Percentiles rank a stretch among this genome's conserved stretches.
Evolutionary conservation across 2,113 vertebrate genomes (phyloP).

Genomic region (Spermophilus dauricus): DNA sequence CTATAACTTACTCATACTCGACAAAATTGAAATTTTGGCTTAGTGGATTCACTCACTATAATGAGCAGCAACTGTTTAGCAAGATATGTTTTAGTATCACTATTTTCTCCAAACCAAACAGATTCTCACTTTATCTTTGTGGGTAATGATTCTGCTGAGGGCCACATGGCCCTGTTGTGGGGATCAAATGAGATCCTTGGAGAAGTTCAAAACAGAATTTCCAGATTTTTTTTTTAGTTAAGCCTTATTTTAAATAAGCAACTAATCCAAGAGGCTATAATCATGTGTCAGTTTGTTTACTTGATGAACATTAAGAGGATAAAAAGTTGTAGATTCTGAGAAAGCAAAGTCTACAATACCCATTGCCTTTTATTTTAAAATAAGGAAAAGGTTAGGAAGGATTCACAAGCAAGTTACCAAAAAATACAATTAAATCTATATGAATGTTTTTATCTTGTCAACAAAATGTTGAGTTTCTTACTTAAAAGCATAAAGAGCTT

Average conservation of each 20-base stretch:
- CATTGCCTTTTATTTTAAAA: neutral
- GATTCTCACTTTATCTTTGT: neutral
- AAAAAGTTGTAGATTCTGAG: neutral
- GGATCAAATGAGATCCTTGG: neutral
- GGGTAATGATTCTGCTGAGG: neutral
- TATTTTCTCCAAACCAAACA: neutral
- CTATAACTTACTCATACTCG: neutral
- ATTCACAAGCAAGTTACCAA: neutral
- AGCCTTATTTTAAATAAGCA: neutral
- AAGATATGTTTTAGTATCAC: neutral
- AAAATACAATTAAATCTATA: neutral
- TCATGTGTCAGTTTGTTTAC: neutral
- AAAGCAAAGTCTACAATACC: neutral
- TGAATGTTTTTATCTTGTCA: neutral
- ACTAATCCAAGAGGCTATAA: neutral
- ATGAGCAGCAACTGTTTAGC: neutral
- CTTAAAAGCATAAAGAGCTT: neutral
- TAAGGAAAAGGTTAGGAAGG: neutral
- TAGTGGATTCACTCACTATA: no score
- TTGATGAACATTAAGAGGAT: neutral
- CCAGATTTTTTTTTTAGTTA: neutral
- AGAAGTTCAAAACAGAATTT: neutral
- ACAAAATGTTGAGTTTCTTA: neutral
- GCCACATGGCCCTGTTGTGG: neutral
- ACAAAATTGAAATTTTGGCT: neutral